Evolutionary conservation across 2,888 invertebrate genomes (phyloP).

Genomic region (Euclidia mi): DNA sequence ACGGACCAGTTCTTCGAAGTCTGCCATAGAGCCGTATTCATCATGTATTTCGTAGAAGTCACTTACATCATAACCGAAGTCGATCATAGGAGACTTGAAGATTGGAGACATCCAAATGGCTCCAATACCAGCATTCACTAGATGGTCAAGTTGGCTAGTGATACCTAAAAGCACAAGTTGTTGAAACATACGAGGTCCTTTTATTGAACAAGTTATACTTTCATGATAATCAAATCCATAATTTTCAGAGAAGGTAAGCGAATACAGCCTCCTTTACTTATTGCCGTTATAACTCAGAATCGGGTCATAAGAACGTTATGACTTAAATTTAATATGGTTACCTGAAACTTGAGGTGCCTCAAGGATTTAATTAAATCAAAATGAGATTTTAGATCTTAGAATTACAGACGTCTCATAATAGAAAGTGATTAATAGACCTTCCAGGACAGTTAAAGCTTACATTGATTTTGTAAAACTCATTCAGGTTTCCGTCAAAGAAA

Average conservation of each 20-base stretch:
- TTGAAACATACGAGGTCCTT: too few relatives aligned
- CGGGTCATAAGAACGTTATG: background rate
- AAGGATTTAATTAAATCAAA: constrained; percentile 26
- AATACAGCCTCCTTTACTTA: background rate
- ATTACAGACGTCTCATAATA: constrained; percentile 5
- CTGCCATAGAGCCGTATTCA: constrained; percentile 92
- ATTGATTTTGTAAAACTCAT: background rate
- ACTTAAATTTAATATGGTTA: constrained; percentile 11
- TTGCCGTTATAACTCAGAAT: background rate
- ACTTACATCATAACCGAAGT: constrained; percentile 95
- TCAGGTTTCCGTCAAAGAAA: too few relatives aligned
- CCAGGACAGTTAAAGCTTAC: background rate
- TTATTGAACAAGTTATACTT: too few relatives aligned
- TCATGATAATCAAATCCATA: too few relatives aligned
- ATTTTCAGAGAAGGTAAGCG: background rate
- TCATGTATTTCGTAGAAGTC: constrained; percentile 92
- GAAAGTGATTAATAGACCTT: constrained; percentile 1
- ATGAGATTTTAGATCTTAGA: constrained; percentile 12
- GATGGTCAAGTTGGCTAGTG: constrained; percentile 87
- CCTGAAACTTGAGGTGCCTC: constrained; percentile 15
- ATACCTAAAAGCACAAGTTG: constrained; percentile 74
- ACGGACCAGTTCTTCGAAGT: constrained; percentile 90
- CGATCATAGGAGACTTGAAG: constrained; percentile 94
- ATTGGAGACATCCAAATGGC: constrained; percentile 95
- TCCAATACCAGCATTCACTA: constrained; percentile 91